phyloP scores from a whole-genome alignment of 1,140 invertebrate species.

The Brachionus manjavacas region DNA sequence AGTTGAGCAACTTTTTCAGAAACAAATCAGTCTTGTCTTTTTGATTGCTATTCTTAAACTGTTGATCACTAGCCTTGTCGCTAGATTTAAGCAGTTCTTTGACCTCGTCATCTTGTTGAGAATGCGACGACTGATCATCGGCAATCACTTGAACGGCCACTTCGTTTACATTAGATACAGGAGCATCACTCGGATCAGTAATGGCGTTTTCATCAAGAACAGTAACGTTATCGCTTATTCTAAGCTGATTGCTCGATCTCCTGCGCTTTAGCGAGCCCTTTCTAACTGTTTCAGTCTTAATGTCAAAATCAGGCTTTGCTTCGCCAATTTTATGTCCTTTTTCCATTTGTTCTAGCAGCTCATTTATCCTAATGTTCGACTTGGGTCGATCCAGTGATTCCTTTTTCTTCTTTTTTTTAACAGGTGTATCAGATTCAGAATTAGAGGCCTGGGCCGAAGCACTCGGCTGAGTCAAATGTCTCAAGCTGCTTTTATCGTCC shows the following conservation, averaged over 20 bases:
- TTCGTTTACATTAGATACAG: not conserved
- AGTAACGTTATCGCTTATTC: not conserved
- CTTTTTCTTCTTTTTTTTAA: slow-evolving; percentile 11
- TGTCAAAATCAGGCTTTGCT: not conserved
- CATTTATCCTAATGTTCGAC: slow-evolving; percentile 21
- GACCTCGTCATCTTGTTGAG: slow-evolving; percentile 36
- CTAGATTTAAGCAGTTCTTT: not conserved
- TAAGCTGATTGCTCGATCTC: not conserved
- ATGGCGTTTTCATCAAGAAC: slow-evolving; percentile 11
- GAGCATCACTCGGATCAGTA: slow-evolving; percentile 14
- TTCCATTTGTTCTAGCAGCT: slow-evolving; percentile 15
- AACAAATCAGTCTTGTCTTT: slow-evolving; percentile 8
- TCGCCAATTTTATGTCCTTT: slow-evolving; percentile 2
- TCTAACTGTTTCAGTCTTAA: not conserved
- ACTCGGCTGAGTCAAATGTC: not conserved
- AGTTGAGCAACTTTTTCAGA: slow-evolving; percentile 1
- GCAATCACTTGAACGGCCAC: not conserved
- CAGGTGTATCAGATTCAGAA: not conserved
- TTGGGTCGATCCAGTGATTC: not conserved
- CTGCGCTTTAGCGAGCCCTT: not conserved
- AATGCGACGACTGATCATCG: slow-evolving; percentile 25
- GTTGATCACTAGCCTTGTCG: not conserved
- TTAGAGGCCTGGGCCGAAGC: not conserved
- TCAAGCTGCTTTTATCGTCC: not conserved
- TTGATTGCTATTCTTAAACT: not conserved